These are phyloP conservation scores for Australoheros scitulus DNA, from an alignment of 2,113 vertebrate genomes.

Conservation along the genomic window DNA sequence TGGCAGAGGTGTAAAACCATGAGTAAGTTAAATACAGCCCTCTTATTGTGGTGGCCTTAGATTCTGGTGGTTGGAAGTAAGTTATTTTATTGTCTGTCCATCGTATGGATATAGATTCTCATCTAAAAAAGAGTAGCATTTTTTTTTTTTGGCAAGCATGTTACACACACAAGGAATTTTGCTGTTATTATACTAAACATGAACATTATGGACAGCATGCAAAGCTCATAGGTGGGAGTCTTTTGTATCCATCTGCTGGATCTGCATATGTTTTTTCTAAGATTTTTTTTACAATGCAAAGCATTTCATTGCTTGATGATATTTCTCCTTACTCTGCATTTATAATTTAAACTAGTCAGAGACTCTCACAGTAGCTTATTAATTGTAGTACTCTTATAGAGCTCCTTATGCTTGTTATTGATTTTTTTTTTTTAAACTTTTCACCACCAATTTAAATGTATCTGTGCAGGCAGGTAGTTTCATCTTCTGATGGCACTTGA, in stretches of 20 bases:
- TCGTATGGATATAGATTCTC: no score
- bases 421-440: no score
- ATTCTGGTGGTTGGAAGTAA: background rate
- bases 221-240: background rate
- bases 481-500: background rate
- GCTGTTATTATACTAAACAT: background rate
- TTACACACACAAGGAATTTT: no score
- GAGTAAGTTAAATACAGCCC: background rate
- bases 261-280: background rate
- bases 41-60: background rate
- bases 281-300: background rate
- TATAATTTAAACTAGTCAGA: background rate
- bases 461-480: background rate
- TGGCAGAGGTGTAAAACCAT: background rate
- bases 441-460: background rate
- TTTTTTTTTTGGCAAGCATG: no score
- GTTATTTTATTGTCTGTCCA: no score
- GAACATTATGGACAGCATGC: background rate
- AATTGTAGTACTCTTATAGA: background rate
- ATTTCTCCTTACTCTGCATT: background rate
- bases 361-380: background rate
- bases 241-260: background rate
- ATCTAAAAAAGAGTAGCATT: no score
- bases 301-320: no score
- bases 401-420: background rate